These are phyloP conservation scores for Athene cunicularia DNA, from an alignment of 2,113 vertebrate genomes.

Conservation along the genomic window DNA sequence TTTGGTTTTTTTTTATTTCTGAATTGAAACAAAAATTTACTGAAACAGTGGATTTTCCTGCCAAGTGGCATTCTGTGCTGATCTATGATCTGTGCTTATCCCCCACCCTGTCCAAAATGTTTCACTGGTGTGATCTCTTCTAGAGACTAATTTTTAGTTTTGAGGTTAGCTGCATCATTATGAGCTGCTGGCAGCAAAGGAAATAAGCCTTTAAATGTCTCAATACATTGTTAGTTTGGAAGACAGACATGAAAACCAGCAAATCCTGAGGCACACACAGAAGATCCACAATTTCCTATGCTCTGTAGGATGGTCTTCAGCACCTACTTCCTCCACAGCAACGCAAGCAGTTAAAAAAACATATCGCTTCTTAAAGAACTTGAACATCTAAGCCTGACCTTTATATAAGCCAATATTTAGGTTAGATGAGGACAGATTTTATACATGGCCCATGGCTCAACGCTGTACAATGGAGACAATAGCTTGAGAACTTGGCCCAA, in stretches of 20 bases:
- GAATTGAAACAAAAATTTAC: background rate
- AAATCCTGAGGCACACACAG: background rate
- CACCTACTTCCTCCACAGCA: background rate
- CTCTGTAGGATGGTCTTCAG: background rate
- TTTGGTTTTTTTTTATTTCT: background rate
- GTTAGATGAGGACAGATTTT: background rate
- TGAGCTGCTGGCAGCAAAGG: background rate
- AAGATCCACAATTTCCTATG: background rate
- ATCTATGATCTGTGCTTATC: background rate
- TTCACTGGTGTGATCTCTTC: background rate
- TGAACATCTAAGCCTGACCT: background rate
- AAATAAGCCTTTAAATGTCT: background rate
- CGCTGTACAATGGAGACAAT: background rate
- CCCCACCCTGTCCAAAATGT: background rate
- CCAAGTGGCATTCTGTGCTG: background rate
- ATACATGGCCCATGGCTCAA: background rate
- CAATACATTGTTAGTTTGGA: background rate
- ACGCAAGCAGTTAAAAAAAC: background rate
- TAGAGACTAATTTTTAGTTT: background rate
- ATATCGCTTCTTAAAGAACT: background rate
- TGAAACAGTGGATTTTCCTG: background rate
- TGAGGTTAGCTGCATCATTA: background rate
- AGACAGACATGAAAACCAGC: background rate
- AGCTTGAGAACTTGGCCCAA: background rate
- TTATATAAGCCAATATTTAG: background rate